These are phyloP conservation scores for Bradypodion pumilum DNA, from an alignment of 2,797 vertebrate genomes.

Conservation along the genomic window DNA sequence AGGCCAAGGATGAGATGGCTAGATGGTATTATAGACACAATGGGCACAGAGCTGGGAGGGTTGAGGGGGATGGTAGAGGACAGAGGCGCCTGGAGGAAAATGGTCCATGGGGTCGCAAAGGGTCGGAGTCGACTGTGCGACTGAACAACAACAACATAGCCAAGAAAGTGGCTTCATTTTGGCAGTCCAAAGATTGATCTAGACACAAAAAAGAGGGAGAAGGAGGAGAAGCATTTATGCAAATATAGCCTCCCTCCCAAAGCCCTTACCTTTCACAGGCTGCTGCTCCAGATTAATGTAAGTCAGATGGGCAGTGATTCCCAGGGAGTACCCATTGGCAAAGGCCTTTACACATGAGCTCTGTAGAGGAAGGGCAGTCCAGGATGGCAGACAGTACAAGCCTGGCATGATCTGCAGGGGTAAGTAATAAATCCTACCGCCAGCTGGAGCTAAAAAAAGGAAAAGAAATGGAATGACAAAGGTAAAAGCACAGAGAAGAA, in stretches of 20 bases:
- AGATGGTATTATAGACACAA: too few species aligned
- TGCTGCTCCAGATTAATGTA: constrained; percentile 87
- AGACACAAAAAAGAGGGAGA: not conserved
- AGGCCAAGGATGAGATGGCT: too few species aligned
- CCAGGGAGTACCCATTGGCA: constrained; percentile 90
- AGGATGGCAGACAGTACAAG: constrained; percentile 86
- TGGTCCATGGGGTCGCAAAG: too few species aligned
- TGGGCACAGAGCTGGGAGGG: too few species aligned
- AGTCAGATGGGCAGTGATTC: constrained; percentile 86
- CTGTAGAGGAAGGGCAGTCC: constrained; percentile 90
- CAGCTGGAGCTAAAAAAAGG: not conserved
- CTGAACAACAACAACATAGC: too few species aligned
- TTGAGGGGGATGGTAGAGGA: too few species aligned
- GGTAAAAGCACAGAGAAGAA: too few species aligned
- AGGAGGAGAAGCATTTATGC: too few species aligned
- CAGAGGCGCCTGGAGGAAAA: too few species aligned
- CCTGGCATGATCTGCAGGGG: constrained; percentile 83
- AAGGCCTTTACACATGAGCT: constrained; percentile 91
- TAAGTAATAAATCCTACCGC: constrained; percentile 21
- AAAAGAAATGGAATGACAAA: accelerated
- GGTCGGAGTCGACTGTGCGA: too few species aligned
- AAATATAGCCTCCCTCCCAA: accelerated
- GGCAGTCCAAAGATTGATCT: too few species aligned
- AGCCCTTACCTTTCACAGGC: constrained; percentile 86
- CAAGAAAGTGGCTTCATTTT: too few species aligned